Conservation (phyloP, 2,888 invertebrate genomes). For the Cinara cedri region DNA sequence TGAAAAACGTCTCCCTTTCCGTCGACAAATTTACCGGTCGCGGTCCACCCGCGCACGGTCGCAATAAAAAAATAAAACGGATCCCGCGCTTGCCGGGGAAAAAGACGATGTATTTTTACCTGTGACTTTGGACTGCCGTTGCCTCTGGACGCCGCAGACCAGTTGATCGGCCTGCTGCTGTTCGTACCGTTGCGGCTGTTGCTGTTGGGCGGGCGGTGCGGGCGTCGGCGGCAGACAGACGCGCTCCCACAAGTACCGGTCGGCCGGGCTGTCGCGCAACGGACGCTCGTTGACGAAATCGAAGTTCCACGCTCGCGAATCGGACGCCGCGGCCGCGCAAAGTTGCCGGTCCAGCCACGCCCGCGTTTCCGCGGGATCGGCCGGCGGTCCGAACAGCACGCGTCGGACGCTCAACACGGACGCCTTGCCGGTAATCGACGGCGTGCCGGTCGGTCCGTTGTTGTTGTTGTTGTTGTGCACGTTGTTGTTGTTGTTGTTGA, state of each 20-base stretch:
- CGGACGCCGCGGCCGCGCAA: neutral
- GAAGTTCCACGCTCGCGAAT: slow-evolving; percentile 37
- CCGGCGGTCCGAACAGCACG: slow-evolving; percentile 49
- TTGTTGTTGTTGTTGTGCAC: slow-evolving; percentile 38
- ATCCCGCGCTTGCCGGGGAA: neutral
- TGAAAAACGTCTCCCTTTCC: too few relatives aligned
- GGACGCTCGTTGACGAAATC: slow-evolving; percentile 47
- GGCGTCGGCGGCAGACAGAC: slow-evolving; percentile 3
- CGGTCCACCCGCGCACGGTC: neutral
- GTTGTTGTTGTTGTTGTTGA: slow-evolving; percentile 10
- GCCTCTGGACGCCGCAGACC: neutral
- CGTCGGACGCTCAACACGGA: slow-evolving; percentile 37
- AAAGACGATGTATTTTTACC: neutral
- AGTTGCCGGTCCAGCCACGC: slow-evolving; percentile 41
- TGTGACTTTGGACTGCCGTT: slow-evolving; percentile 41
- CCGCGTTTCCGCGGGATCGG: slow-evolving; percentile 39
- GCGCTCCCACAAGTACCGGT: slow-evolving; percentile 52
- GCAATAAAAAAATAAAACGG: neutral
- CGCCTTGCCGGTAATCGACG: slow-evolving; percentile 19
- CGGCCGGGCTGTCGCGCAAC: slow-evolving; percentile 34
- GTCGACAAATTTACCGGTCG: too few relatives aligned
- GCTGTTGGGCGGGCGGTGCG: too few relatives aligned
- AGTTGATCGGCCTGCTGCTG: neutral
- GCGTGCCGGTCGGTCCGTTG: neutral
- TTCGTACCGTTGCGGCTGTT: neutral